Evolutionary conservation across 2,113 vertebrate genomes (phyloP).

Genomic region (Anser brachyrhynchus): DNA sequence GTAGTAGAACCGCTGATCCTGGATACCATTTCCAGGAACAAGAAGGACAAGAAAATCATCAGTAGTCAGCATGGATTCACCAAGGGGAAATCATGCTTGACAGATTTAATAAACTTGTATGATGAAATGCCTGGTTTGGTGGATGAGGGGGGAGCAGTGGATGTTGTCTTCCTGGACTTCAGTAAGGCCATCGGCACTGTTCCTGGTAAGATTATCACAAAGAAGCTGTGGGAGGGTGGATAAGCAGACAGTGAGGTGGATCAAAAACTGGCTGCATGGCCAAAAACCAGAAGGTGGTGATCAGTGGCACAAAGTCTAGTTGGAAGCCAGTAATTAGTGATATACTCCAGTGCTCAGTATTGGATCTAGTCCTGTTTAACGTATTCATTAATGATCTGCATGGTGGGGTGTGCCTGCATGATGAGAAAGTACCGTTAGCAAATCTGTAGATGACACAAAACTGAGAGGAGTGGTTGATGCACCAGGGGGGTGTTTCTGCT

Average conservation of each 20-base stretch:
- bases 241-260: not conserved
- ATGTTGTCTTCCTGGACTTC: not conserved
- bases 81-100: not conserved
- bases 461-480: too few species aligned
- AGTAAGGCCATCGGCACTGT: not conserved
- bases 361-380: not conserved
- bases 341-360: not conserved
- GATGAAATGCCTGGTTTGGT: not conserved
- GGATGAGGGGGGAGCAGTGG: not conserved
- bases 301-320: not conserved
- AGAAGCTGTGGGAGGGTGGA: not conserved
- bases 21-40: not conserved
- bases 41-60: not conserved
- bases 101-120: not conserved
- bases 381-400: not conserved
- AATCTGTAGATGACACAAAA: not conserved
- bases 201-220: not conserved
- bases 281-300: not conserved
- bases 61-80: not conserved
- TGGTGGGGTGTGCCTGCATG: not conserved
- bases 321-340: not conserved
- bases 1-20: not conserved
- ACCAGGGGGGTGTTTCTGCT: too few species aligned
- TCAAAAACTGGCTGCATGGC: not conserved
- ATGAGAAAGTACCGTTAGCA: not conserved